Evolutionary conservation across 2,888 invertebrate species (phyloP), one percentile per base, ranked within the genome.

Genomic region (Coelopa pilipes): DNA sequence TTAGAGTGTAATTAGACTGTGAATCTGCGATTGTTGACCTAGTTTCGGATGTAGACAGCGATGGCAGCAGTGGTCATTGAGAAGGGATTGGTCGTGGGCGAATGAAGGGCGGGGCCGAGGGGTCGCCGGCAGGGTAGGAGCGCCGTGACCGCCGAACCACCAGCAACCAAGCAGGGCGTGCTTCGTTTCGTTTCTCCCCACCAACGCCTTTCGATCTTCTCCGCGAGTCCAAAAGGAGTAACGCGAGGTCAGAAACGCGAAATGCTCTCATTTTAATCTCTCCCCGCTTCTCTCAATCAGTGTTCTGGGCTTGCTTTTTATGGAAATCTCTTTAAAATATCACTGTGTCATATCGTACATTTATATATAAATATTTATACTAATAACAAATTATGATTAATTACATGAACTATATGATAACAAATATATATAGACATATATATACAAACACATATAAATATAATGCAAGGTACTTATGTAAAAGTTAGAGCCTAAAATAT

Each of bases 261-360:
- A 34, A 34, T 34, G 34, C 34, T 34, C 34, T 4, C 34, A 2
- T 34, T 34, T 34, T 34, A 34, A 34, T 34, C n/a, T n/a, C n/a
- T n/a, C 34, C 34, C 34, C 34, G 34, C 34, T 34, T 34, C 34
- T 34, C 53, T 74, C 70, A 69, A 66, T 74, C 63, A 72, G 78
- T 82, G 84, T 82, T 83, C 83, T 85, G 84, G 82, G 82, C 84
- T 86, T 84, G 86, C 83, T 86, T 83, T 78, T 81, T 79, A 76
- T 77, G 77, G 78, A 77, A 77, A 76, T 79, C 79, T 81, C 77
- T 70, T 59, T 65, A 69, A 53, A 79, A 84, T 85, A 85, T 85
- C 84, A 87, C 84, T 86, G 86, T 87, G 87, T 87, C 88, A 87
- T 87, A 87, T 87, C 88, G 87, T 87, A 87, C 85, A 86, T 85